Base-by-base conservation (phyloP, 2,113 vertebrate species). In the Acrocephalus kingi region DNA sequence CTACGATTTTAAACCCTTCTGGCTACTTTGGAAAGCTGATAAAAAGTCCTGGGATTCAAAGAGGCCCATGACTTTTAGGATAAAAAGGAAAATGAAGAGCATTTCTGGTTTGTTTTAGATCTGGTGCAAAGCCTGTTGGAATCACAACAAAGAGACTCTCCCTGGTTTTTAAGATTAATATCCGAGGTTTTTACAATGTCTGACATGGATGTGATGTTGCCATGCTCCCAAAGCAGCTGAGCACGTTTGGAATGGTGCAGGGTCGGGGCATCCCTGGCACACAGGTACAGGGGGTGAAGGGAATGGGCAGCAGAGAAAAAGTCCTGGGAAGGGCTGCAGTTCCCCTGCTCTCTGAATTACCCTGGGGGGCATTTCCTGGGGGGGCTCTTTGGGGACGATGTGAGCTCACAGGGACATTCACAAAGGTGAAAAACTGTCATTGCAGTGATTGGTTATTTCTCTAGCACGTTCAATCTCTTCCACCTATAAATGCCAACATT, bases 121-220 rank as follows among this genome's bases (percentile, higher is more conserved):
- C 54, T 92, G 56, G 49, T 72, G 75, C 76, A 88, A 96, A 92
- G 76, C 76, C 61, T 72, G n/a, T 39, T 95, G 94, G 86, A 94
- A 68, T 93, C 59, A 90, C 76, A 81, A 81, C 88, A 90, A 86
- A 89, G 93, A 81, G 72, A 33, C 67, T 90, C 75, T 77, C 39
- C 5, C 64, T 92, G 90, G 72, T 83, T 81, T 94, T 77, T 74
- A 19, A 75, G 76, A 69, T 72, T 37, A 79, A 68, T 68, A 67
- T 89, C 71, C 2, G 0, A 37, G 28, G 11, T 58, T 86, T 88
- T 48, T 62, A 43, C 68, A 51, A 63, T 8, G 28, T 61, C 31
- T 87, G 58, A 61, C 66, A 43, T 28, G 23, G 61, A 78, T 52
- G 52, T 19, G 43, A 3, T 16, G 25, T 28, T 51, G 58, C 62